phyloP scores from a whole-genome alignment of 2,113 vertebrate species.

The Daphoenositta chrysoptera region DNA sequence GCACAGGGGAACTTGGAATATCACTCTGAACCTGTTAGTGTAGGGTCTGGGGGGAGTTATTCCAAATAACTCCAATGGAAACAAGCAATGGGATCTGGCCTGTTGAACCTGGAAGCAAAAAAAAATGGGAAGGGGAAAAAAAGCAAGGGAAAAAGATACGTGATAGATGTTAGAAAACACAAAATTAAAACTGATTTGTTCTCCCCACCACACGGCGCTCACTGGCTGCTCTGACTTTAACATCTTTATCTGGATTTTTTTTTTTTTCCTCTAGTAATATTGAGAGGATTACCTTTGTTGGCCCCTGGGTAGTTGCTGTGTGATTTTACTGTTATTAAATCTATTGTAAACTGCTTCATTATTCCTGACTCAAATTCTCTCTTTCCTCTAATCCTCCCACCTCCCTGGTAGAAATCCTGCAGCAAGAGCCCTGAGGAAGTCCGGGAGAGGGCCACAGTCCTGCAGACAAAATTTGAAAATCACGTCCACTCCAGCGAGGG shows the following conservation, averaged over 20 bases:
- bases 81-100: not conserved
- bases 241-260: conserved; percentile 62
- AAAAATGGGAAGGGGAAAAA: not conserved
- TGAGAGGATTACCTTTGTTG: conserved; percentile 95
- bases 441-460: conserved; percentile 82
- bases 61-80: not conserved
- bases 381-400: conserved; percentile 69
- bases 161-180: conserved; percentile 53
- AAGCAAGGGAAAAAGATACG: not conserved
- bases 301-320: conserved; percentile 92
- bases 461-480: conserved; percentile 91
- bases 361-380: conserved; percentile 77
- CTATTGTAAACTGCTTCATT: conserved; percentile 94
- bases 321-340: conserved; percentile 99
- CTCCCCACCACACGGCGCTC: not conserved
- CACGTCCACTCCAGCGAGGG: conserved; percentile 76
- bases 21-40: not conserved
- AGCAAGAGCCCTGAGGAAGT: conserved; percentile 78
- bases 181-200: conserved; percentile 51
- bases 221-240: conserved; percentile 61
- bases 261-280: conserved; percentile 91
- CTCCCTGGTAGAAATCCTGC: conserved; percentile 72
- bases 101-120: not conserved
- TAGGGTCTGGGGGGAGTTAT: not conserved
- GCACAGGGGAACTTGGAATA: not conserved